These are phyloP conservation scores for Pimpla rufipes DNA, from an alignment of 2,888 invertebrate species.

Conservation along the genomic window DNA sequence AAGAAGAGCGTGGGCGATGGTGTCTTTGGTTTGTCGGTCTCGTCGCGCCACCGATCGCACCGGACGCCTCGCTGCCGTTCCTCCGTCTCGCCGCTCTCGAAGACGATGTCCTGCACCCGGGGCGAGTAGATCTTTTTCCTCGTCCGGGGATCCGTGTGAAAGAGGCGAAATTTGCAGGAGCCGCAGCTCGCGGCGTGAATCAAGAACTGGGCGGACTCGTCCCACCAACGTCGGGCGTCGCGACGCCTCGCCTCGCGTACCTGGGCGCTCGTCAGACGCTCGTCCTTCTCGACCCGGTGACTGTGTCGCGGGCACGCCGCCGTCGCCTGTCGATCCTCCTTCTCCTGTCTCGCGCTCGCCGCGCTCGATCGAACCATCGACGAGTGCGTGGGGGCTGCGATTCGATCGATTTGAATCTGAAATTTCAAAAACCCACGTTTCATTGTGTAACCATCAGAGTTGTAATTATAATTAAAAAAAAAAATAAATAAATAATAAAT, in stretches of 20 bases:
- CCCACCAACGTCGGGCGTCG: constrained; percentile 79
- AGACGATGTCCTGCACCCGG: constrained; percentile 72
- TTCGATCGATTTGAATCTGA: constrained; percentile 87
- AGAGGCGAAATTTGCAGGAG: constrained; percentile 73
- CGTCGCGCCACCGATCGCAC: constrained; percentile 19
- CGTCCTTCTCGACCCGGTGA: constrained; percentile 72
- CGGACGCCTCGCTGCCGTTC: background rate
- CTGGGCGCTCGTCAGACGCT: constrained; percentile 71
- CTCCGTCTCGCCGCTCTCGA: constrained; percentile 30
- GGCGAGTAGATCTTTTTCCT: constrained; percentile 76
- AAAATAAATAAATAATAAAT: too few species aligned
- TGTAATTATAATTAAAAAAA: background rate
- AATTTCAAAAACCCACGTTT: constrained; percentile 37
- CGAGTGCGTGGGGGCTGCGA: constrained; percentile 89
- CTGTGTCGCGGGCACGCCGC: constrained; percentile 76
- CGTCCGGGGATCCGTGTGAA: constrained; percentile 78
- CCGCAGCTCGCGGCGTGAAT: constrained; percentile 69
- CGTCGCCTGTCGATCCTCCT: constrained; percentile 41
- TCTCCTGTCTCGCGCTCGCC: constrained; percentile 26
- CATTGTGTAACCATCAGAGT: constrained; percentile 7
- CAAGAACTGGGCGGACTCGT: constrained; percentile 74
- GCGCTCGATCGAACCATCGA: constrained; percentile 86
- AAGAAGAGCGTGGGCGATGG: constrained; percentile 30
- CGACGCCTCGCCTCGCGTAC: constrained; percentile 74
- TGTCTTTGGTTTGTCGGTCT: background rate